phyloP scores from a whole-genome alignment of 2,113 vertebrate genomes.

The Calyptomena viridis region DNA sequence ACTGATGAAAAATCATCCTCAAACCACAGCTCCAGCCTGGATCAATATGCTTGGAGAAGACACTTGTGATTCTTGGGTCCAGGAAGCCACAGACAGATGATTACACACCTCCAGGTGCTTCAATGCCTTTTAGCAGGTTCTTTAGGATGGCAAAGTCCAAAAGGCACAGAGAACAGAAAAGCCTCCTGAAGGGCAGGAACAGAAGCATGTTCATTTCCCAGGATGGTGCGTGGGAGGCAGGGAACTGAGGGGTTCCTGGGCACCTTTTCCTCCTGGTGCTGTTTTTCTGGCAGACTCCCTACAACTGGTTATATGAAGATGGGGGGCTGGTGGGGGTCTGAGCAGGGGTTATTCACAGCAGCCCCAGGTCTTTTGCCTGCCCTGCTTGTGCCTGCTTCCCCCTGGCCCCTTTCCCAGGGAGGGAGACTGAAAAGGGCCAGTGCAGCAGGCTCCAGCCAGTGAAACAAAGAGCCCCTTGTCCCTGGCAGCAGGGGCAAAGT shows the following conservation, averaged over 20 bases:
- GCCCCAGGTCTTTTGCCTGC: not conserved
- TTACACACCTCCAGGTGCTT: not conserved
- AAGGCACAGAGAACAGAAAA: not conserved
- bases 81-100: not conserved
- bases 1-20: not conserved
- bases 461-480: constrained; percentile 66
- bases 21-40: not conserved
- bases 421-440: constrained; percentile 54
- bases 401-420: constrained; percentile 46
- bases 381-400: constrained; percentile 39
- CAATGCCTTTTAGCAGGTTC: not conserved
- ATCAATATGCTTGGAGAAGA: accelerated
- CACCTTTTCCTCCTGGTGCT: not conserved
- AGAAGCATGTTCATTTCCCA: not conserved
- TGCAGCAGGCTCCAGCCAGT: not conserved
- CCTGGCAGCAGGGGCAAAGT: constrained; percentile 11
- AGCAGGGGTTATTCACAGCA: not conserved
- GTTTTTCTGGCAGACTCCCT: not conserved
- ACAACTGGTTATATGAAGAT: not conserved
- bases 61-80: not conserved
- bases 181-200: not conserved
- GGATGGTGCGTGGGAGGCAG: not conserved
- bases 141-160: not conserved
- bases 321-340: not conserved
- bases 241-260: not conserved